Evolutionary conservation across 1,140 invertebrate species (phyloP), one percentile per base, ranked within the genome.

Genomic region (Patella vulgata): DNA sequence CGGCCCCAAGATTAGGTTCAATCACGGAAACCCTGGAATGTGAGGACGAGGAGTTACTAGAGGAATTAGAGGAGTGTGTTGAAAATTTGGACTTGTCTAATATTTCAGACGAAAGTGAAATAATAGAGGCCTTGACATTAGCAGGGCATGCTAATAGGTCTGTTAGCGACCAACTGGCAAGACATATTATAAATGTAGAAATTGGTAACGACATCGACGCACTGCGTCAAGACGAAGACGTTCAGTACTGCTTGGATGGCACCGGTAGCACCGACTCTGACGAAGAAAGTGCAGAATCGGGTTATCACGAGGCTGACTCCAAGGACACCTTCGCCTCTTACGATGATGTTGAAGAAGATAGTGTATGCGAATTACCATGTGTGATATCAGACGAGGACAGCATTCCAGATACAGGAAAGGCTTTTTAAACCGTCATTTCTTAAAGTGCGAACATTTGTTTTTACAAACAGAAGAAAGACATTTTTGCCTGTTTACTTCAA

Each of bases 1-100:
- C 93, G 39, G 96, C 96, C 6, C 96, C 97, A 0, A 96, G 97
- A 80, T 85, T 99, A 2, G 93, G 92, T 56, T 90, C 93, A 27
- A 99, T 99, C 65, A 93, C 96, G 77, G 97, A 99, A 84, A 91
- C 92, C 59, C 88, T 91, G 17, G 94, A 93, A 55, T 79, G 81
- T 31, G 74, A 79, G 31, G 80, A 78, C 40, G 72, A 78, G 19
- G 63, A 70, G 9, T 63, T 70, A 9, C 60, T 66, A 17, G 63
- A 68, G 19, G 68, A 60, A 33, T 63, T 65, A 33, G 68, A 68
- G 39, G 67, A 69, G 30, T 68, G 66, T n/a, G 68, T 69, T 48
- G 66, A 67, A 36, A 36, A 36, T 2, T 30, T 47, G 2, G 57
- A 19, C 47, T 61, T 53, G 53, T 31, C 28, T 54, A 64, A 63